Evolutionary conservation across 1,140 invertebrate genomes (phyloP).

Genomic region (Sarcophaga bullata): DNA sequence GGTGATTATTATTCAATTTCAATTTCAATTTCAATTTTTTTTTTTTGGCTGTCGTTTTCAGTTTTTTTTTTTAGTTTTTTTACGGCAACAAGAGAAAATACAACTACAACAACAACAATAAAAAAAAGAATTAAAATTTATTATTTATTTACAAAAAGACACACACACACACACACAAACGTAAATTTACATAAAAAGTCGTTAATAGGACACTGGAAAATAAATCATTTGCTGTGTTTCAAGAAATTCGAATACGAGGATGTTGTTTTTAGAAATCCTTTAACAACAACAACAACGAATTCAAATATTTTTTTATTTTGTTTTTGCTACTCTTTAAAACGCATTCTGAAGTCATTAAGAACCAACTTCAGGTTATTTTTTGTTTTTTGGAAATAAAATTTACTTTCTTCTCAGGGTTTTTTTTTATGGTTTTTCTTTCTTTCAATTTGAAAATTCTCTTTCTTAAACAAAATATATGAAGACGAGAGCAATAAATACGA

Average conservation of each 20-base stretch:
- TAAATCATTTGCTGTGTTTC: neutral
- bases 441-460: neutral
- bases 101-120: neutral
- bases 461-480: neutral
- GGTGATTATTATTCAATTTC: slow-evolving; percentile 23
- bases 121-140: neutral
- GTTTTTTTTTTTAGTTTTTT: neutral
- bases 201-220: neutral
- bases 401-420: neutral
- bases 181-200: neutral
- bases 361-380: neutral
- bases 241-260: neutral
- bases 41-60: neutral
- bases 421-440: slow-evolving; percentile 8
- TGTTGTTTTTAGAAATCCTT: neutral
- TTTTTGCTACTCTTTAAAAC: too few relatives aligned
- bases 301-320: neutral
- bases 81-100: neutral
- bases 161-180: neutral
- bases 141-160: neutral
- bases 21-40: neutral
- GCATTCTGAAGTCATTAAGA: neutral
- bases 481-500: neutral
- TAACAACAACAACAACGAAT: neutral
- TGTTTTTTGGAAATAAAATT: neutral